These are phyloP conservation scores for Phenganax stokvisi DNA, from an alignment of 92 coral and sea anemone species.

Conservation along the genomic window DNA sequence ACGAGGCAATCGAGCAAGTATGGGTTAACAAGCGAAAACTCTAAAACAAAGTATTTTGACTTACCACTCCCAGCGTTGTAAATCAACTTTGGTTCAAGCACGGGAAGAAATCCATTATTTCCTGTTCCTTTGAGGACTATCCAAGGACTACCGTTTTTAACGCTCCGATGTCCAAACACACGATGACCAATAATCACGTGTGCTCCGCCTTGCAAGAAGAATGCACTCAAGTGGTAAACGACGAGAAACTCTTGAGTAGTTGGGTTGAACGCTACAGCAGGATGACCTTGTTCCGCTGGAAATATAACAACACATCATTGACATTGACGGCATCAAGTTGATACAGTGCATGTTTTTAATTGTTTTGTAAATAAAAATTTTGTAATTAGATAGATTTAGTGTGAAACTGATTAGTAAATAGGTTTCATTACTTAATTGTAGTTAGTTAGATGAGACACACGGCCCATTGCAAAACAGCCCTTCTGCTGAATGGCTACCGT, in stretches of 20 bases:
- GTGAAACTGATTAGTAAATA: too few species aligned
- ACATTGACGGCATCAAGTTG: too few species aligned
- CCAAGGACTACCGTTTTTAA: conserved; percentile 56
- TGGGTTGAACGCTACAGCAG: conserved; percentile 73
- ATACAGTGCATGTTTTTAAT: too few species aligned
- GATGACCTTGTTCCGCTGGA: conserved; percentile 93
- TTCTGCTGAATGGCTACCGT: too few species aligned
- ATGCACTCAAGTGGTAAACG: conserved; percentile 69
- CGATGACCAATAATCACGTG: conserved; percentile 74
- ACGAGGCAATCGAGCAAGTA: background rate
- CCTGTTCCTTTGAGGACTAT: conserved; percentile 50
- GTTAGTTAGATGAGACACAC: too few species aligned
- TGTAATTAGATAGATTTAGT: too few species aligned
- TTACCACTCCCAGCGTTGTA: conserved; percentile 76
- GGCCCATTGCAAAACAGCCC: too few species aligned
- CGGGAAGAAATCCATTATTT: conserved; percentile 19
- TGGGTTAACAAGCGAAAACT: background rate
- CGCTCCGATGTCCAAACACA: conserved; percentile 53
- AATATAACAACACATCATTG: background rate
- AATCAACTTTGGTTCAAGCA: conserved; percentile 55
- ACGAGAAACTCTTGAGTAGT: conserved; percentile 57
- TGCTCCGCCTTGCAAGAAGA: conserved; percentile 47
- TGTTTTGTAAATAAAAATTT: too few species aligned
- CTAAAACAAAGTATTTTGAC: background rate
- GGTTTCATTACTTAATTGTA: too few species aligned